Conservation (phyloP, 2,113 vertebrate genomes). For the Varanus komodoensis region DNA sequence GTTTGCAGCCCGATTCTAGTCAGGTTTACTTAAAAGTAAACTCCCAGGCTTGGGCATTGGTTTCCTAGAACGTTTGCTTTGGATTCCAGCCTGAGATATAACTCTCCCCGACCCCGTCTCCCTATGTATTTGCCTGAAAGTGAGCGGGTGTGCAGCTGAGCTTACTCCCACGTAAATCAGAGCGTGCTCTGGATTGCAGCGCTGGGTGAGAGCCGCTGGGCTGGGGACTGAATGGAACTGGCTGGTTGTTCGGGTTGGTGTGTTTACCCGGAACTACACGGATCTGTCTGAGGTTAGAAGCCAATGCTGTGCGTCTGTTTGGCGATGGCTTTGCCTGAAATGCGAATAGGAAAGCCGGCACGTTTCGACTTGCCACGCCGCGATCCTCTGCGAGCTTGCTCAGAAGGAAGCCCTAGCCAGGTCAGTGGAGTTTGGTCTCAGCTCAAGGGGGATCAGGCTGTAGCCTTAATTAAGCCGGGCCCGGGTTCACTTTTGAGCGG, state of each 20-base stretch:
- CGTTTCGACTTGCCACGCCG: no score
- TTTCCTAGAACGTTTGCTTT: neutral
- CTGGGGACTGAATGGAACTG: neutral
- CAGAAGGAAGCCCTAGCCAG: neutral
- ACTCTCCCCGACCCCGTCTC: neutral
- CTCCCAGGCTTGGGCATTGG: neutral
- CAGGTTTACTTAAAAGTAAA: neutral
- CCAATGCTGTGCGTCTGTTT: no score
- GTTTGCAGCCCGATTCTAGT: no score
- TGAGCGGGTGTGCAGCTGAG: neutral
- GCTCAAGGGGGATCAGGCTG: neutral
- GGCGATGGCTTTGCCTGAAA: neutral
- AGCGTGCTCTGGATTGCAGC: neutral
- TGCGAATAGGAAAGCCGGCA: neutral
- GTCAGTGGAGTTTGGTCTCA: neutral
- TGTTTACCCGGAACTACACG: no score
- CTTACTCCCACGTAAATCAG: neutral
- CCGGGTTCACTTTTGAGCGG: neutral
- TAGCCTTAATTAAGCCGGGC: neutral
- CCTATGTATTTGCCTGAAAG: neutral
- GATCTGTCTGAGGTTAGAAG: neutral
- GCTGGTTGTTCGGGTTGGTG: neutral
- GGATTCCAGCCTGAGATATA: neutral
- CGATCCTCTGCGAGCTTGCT: neutral
- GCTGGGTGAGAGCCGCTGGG: neutral